These are phyloP conservation scores for Dryomyza anilis DNA, from an alignment of 2,888 invertebrate species.

Conservation along the genomic window DNA sequence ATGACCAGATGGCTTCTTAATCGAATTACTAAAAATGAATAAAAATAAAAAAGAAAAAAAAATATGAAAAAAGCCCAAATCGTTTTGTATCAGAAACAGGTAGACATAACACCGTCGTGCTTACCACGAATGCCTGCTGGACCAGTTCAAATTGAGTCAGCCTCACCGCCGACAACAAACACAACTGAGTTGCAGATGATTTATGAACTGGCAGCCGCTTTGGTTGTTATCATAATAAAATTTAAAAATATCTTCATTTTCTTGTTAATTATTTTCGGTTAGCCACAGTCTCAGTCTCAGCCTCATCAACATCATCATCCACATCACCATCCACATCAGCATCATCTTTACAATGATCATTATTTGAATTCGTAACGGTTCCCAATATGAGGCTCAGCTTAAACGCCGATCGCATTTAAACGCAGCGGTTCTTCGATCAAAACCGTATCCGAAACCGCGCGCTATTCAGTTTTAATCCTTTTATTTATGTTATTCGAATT, in stretches of 20 bases:
- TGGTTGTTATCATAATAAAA: slow-evolving; percentile 38
- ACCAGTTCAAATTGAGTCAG: too few relatives aligned
- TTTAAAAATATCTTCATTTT: slow-evolving; percentile 38
- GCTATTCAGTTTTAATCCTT: slow-evolving; percentile 26
- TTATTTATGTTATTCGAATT: slow-evolving; percentile 32
- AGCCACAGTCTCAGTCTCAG: slow-evolving; percentile 8
- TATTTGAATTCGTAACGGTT: slow-evolving; percentile 28
- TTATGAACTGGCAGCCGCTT: slow-evolving; percentile 38
- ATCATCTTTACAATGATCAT: too few relatives aligned
- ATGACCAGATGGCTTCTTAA: slow-evolving; percentile 20
- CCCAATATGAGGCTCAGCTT: too few relatives aligned
- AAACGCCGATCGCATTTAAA: slow-evolving; percentile 1
- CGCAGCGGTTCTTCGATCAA: slow-evolving; percentile 27
- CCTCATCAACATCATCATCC: background rate
- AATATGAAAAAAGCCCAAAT: too few relatives aligned
- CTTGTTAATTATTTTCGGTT: slow-evolving; percentile 43
- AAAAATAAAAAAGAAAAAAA: slow-evolving; percentile 5
- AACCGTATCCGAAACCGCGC: too few relatives aligned
- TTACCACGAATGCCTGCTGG: background rate
- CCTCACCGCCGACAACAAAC: too few relatives aligned
- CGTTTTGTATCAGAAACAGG: background rate
- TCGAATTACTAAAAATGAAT: slow-evolving; percentile 28
- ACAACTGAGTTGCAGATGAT: slow-evolving; percentile 35
- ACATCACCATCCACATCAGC: background rate
- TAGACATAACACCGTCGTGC: background rate